Evolutionary conservation across 1,140 invertebrate genomes (phyloP).

Genomic region (Drosophila nigromelanica): DNA sequence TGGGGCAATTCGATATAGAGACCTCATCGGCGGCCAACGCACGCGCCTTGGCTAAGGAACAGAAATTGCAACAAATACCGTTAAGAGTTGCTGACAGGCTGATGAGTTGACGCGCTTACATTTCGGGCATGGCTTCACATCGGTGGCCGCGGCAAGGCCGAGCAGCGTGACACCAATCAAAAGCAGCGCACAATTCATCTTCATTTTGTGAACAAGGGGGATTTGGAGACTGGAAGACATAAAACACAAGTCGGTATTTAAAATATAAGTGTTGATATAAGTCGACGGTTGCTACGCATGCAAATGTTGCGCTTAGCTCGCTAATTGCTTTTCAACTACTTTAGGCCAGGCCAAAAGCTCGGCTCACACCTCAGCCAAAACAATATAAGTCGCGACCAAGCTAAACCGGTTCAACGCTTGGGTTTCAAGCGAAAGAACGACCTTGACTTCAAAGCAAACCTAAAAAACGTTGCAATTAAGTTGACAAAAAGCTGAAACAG

Average conservation of each 20-base stretch:
- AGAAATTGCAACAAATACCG: background rate
- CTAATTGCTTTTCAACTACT: conserved; percentile 54
- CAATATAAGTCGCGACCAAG: background rate
- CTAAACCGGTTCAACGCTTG: conserved; percentile 54
- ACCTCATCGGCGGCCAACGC: conserved; percentile 80
- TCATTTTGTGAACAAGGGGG: conserved; percentile 44
- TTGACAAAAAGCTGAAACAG: conserved; percentile 10
- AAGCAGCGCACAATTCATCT: conserved; percentile 44
- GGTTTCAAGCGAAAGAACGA: conserved; percentile 56
- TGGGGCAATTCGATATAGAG: conserved; percentile 86
- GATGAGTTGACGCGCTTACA: conserved; percentile 65
- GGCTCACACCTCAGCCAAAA: conserved; percentile 18
- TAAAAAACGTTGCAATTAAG: conserved; percentile 18
- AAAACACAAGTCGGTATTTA: conserved; percentile 13
- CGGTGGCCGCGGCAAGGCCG: conserved; percentile 55
- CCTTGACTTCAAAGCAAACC: conserved; percentile 62
- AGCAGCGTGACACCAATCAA: conserved; percentile 52
- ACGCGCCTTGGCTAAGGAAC: conserved; percentile 64
- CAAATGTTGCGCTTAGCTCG: conserved; percentile 19
- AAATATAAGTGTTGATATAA: conserved; percentile 22
- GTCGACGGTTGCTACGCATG: conserved; percentile 5
- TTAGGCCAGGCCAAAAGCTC: conserved; percentile 28
- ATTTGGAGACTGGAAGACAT: background rate
- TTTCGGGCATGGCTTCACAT: conserved; percentile 81
- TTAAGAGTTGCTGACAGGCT: background rate